Evolutionary conservation across 2,888 invertebrate species (phyloP).

Genomic region (Catocala fraxini): DNA sequence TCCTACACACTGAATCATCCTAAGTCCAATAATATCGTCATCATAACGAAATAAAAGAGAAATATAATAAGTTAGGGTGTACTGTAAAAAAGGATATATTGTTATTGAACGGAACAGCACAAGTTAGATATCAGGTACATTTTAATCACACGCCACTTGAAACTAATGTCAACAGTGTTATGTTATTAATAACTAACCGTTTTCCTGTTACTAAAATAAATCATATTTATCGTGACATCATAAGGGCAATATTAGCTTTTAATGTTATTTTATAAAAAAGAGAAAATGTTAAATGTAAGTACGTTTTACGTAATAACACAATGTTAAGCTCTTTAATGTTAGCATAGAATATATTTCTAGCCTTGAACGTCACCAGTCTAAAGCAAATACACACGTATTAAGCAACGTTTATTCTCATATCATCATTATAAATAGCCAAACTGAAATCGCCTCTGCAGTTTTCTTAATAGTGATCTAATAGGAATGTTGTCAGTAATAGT

Average conservation of each 20-base stretch:
- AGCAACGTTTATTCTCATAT: slow-evolving; percentile 64
- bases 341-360: slow-evolving; percentile 19
- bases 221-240: too few species aligned
- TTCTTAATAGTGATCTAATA: slow-evolving; percentile 56
- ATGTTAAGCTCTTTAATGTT: background rate
- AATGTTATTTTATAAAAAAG: too few species aligned
- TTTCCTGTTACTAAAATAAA: slow-evolving; percentile 6
- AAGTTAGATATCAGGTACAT: too few species aligned
- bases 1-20: slow-evolving; percentile 50
- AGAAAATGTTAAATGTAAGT: too few species aligned
- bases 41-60: background rate
- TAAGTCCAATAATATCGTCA: background rate
- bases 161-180: too few species aligned
- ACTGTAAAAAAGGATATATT: too few species aligned
- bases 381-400: slow-evolving; percentile 56
- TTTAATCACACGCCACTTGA: too few species aligned
- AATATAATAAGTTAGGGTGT: too few species aligned
- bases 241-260: too few species aligned
- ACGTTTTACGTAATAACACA: background rate
- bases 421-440: slow-evolving; percentile 80
- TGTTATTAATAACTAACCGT: background rate
- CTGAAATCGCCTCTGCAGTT: slow-evolving; percentile 57
- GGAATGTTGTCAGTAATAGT: slow-evolving; percentile 44
- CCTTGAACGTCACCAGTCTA: slow-evolving; percentile 63
- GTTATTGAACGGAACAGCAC: too few species aligned